phyloP scores from a whole-genome alignment of 37 sponge, comb jelly and placozoan species.

The Mnemiopsis leidyi region DNA sequence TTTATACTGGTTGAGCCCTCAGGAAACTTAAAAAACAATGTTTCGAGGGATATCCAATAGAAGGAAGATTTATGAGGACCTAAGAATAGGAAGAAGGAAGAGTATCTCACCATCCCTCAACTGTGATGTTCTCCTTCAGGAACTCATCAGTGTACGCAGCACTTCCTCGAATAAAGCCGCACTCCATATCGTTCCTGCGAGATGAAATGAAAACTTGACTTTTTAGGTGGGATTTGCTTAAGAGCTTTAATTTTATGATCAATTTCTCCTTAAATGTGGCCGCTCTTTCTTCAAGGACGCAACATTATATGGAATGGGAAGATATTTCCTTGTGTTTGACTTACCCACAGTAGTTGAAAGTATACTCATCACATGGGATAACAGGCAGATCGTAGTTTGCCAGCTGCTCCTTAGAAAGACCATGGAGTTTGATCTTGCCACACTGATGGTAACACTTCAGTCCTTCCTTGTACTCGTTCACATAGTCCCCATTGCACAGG shows the following conservation, averaged over 20 bases:
- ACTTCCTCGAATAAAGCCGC: slow-evolving; percentile 52
- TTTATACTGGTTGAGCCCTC: too few relatives aligned
- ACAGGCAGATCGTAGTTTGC: slow-evolving; percentile 48
- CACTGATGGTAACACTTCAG: slow-evolving; percentile 55
- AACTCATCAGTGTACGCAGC: slow-evolving; percentile 11
- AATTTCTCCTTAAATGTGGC: too few relatives aligned
- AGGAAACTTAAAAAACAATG: too few relatives aligned
- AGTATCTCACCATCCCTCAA: slow-evolving; percentile 45
- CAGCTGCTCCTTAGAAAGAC: slow-evolving; percentile 28
- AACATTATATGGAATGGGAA: too few relatives aligned
- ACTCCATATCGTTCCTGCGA: slow-evolving; percentile 40
- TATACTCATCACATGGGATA: slow-evolving; percentile 32
- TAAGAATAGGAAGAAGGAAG: neutral
- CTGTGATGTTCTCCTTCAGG: slow-evolving; percentile 7
- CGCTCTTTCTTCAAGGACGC: too few relatives aligned
- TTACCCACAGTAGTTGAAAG: slow-evolving; percentile 53
- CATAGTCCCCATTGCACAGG: slow-evolving; percentile 17
- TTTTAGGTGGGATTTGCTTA: too few relatives aligned
- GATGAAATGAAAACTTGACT: too few relatives aligned
- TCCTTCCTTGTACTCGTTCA: slow-evolving; percentile 30
- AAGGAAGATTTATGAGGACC: neutral
- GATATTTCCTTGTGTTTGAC: too few relatives aligned
- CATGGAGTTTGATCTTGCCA: slow-evolving; percentile 33
- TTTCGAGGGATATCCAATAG: too few relatives aligned
- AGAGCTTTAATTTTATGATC: too few relatives aligned